Percentiles rank a stretch among this genome's conserved stretches.
phyloP scores from a whole-genome alignment of 2,888 invertebrate genomes.

The Elmis aenea region DNA sequence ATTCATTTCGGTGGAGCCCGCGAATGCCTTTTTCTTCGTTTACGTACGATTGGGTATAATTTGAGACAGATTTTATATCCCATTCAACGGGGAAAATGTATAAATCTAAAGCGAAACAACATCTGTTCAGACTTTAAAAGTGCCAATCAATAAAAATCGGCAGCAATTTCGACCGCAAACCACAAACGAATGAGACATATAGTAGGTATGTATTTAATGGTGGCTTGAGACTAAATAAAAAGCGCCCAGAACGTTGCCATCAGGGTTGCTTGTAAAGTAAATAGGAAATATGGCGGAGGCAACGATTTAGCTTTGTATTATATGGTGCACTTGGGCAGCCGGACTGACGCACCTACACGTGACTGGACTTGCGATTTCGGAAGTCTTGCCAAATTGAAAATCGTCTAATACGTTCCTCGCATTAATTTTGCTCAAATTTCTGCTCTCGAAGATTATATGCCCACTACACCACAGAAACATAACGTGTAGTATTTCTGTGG shows the following conservation, averaged over 20 bases:
- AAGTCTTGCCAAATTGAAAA: neutral
- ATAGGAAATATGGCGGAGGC: constrained; percentile 13
- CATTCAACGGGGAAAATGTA: constrained; percentile 8
- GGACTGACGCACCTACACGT: constrained; percentile 12
- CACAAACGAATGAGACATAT: no score
- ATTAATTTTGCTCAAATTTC: no score
- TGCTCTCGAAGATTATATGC: no score
- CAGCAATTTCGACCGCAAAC: no score
- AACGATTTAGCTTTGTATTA: constrained; percentile 11
- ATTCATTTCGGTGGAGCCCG: no score
- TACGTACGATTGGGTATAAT: no score
- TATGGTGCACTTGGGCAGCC: constrained; percentile 7
- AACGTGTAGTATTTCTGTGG: no score
- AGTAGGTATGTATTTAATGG: constrained; percentile 7
- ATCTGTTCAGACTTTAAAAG: constrained; percentile 10
- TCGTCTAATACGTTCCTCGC: no score
- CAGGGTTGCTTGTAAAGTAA: constrained; percentile 15
- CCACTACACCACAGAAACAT: no score
- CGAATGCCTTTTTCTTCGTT: no score
- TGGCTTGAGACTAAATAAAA: constrained; percentile 9
- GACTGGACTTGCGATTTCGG: constrained; percentile 10
- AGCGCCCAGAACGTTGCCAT: constrained; percentile 9
- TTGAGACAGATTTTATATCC: constrained; percentile 8
- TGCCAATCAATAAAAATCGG: constrained; percentile 10
- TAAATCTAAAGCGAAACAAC: constrained; percentile 9